Evolutionary conservation across 2,113 vertebrate species (phyloP).

Genomic region (Butorides virescens): DNA sequence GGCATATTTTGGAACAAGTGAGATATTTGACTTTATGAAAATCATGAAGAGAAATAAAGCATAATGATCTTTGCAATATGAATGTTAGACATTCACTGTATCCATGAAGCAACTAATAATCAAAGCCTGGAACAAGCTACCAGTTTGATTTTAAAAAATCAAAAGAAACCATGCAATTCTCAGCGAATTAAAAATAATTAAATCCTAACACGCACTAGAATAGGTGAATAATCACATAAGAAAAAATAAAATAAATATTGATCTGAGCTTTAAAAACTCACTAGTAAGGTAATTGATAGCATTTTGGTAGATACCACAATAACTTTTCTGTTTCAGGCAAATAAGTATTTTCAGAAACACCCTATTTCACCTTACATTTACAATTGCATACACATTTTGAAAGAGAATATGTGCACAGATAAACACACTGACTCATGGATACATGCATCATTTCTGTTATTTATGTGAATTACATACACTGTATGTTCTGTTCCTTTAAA

Average conservation of each 20-base stretch:
- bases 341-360: background rate
- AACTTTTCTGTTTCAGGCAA: slow-evolving; percentile 1
- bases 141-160: background rate
- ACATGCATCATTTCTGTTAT: background rate
- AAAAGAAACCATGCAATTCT: background rate
- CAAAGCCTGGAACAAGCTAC: background rate
- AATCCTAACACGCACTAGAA: background rate
- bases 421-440: background rate
- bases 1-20: background rate
- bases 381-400: background rate
- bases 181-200: background rate
- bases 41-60: background rate
- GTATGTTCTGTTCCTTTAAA: background rate
- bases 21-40: background rate
- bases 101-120: background rate
- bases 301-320: background rate
- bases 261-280: background rate
- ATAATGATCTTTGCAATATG: background rate
- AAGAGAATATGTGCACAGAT: background rate
- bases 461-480: background rate
- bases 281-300: background rate
- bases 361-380: background rate
- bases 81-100: background rate
- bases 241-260: background rate
- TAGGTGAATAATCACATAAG: background rate